Percentiles rank a stretch among this genome's conserved stretches.
Evolutionary conservation across 2,888 invertebrate species (phyloP).

Genomic region (Tortrix viridana): DNA sequence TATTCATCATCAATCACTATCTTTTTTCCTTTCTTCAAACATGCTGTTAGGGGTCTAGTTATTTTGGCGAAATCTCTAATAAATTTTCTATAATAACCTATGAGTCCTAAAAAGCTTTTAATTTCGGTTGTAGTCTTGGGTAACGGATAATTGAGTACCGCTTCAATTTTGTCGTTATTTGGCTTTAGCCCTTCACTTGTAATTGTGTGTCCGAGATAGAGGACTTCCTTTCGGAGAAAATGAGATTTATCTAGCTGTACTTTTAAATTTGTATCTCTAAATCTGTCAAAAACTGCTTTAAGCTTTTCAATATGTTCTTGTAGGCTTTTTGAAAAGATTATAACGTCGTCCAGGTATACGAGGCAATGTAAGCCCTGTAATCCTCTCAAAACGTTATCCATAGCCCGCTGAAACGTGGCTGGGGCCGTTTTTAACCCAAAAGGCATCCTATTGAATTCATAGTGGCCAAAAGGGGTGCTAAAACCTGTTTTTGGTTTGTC

Average conservation of each 20-base stretch:
- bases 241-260: slow-evolving; percentile 43
- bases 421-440: slow-evolving; percentile 53
- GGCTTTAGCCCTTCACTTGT: slow-evolving; percentile 36
- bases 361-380: slow-evolving; percentile 52
- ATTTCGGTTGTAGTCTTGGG: slow-evolving; percentile 46
- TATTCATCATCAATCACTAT: slow-evolving; percentile 39
- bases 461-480: slow-evolving; percentile 43
- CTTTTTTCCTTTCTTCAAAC: slow-evolving; percentile 39
- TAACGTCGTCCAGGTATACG: slow-evolving; percentile 56
- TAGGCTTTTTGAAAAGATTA: slow-evolving; percentile 47
- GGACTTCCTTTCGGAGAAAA: slow-evolving; percentile 43
- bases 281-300: slow-evolving; percentile 41
- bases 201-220: slow-evolving; percentile 42
- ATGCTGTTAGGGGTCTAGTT: slow-evolving; percentile 10
- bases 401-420: slow-evolving; percentile 58
- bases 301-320: slow-evolving; percentile 42
- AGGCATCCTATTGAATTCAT: slow-evolving; percentile 46
- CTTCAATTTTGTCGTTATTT: slow-evolving; percentile 40
- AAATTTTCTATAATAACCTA: no score
- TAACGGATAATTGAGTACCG: slow-evolving; percentile 44
- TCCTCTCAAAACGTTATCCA: slow-evolving; percentile 56
- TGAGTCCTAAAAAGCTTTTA: slow-evolving; percentile 53
- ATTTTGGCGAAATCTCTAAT: neutral
- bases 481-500: slow-evolving; percentile 46
- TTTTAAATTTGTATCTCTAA: slow-evolving; percentile 43